These are phyloP conservation scores for Rotaria magnacalcarata DNA, from an alignment of 2,888 invertebrate species.

Conservation along the genomic window DNA sequence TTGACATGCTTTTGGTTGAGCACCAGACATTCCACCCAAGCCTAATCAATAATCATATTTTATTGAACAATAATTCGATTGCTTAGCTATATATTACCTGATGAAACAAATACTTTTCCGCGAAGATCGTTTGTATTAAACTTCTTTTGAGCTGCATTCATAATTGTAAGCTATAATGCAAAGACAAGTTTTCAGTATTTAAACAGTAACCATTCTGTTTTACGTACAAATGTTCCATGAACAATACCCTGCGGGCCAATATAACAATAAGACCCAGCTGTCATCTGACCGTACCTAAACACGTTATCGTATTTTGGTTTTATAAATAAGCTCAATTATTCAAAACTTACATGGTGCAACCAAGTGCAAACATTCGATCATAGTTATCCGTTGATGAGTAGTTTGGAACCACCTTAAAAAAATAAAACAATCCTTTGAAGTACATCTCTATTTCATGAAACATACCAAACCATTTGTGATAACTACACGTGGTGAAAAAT, in stretches of 20 bases:
- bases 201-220: neutral
- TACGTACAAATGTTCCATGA: slow-evolving; percentile 65
- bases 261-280: slow-evolving; percentile 67
- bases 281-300: slow-evolving; percentile 66
- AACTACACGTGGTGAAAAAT: slow-evolving; percentile 62
- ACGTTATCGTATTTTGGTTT: neutral
- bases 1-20: slow-evolving; percentile 66
- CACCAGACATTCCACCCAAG: slow-evolving; percentile 66
- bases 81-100: neutral
- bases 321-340: neutral
- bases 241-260: slow-evolving; percentile 68
- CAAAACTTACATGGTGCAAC: slow-evolving; percentile 63
- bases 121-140: slow-evolving; percentile 60
- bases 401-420: slow-evolving; percentile 63
- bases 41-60: neutral
- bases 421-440: neutral
- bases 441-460: neutral
- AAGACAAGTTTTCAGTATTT: slow-evolving; percentile 2
- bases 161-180: slow-evolving; percentile 62
- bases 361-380: slow-evolving; percentile 65
- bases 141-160: slow-evolving; percentile 65
- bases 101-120: slow-evolving; percentile 59
- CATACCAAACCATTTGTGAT: slow-evolving; percentile 67
- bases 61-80: too few species aligned
- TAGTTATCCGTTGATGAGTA: slow-evolving; percentile 64